Base-by-base conservation (phyloP, 2,888 invertebrate genomes). In the Dynastes maya region DNA sequence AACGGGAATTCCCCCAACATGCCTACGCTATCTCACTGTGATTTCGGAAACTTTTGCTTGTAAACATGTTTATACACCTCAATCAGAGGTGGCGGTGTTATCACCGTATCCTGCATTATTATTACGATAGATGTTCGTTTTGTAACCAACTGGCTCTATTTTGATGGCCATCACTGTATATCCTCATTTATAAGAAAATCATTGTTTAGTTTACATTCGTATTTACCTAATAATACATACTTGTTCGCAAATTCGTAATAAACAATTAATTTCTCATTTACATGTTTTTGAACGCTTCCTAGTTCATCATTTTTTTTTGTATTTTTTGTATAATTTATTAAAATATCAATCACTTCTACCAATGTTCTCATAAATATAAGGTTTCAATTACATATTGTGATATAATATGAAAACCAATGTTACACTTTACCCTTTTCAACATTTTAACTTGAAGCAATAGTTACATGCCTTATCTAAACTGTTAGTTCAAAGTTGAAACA, bases 401-500 rank as follows among this genome's bases (percentile, higher is more conserved):
- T 79, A 79, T 70, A 76, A 70, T 79, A 63, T 55, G 45, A 78
- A 65, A 37, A n/a, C 51, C 58, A 40, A 51, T 58, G 29, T 61
- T 53, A 13, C 67, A 37, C 51, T 79, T 29, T 70, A 63, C 70
- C 67, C 67, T 76, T 58, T 63, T 70, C 45, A 32, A 72, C 40
- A 32, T 68, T 40, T 37, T 70, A 79, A 79, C 37, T 37, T 22
- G n/a, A 76, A 79, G 79, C 79, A 79, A 79, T 79, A 79, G 79
- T 74, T 75, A 64, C 40, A 70, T 79, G 79, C 79, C 79, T 79
- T 79, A 79, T 70, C 55, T 75, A 70, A 55, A 64, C 61, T 64
- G 61, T 49, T 71, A 72, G 72, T 65, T 78, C 70, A 71, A 71
- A 63, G 58, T 71, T 71, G 29, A 71, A 77, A 71, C 71, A 65